Conservation (phyloP, 2,888 invertebrate species). For the Lepidocyrtinus sp. region DNA sequence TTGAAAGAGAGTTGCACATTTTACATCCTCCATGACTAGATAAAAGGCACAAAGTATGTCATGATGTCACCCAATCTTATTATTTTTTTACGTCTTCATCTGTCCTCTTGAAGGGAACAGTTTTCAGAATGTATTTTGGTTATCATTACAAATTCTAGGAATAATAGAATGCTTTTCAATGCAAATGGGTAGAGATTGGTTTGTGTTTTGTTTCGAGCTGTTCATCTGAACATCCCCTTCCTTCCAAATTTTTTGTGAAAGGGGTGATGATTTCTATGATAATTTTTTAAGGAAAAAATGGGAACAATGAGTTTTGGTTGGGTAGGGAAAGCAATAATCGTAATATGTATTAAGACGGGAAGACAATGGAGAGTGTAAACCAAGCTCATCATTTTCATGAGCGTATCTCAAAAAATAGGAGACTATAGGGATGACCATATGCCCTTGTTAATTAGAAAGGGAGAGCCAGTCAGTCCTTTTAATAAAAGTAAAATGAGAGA, state of each 20-base stretch:
- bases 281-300: background rate
- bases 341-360: slow-evolving; percentile 11
- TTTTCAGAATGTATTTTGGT: background rate
- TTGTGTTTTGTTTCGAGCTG: background rate
- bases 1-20: background rate
- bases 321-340: slow-evolving; percentile 2
- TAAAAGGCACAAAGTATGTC: too few relatives aligned
- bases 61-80: slow-evolving; percentile 12
- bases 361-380: slow-evolving; percentile 27
- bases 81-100: background rate
- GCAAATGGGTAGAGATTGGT: background rate
- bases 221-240: background rate
- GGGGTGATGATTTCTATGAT: background rate
- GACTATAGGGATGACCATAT: slow-evolving; percentile 23
- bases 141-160: background rate
- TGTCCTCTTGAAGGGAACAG: background rate
- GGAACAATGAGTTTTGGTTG: background rate
- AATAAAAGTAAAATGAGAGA: background rate
- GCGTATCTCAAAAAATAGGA: background rate
- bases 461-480: slow-evolving; percentile 8
- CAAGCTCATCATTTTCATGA: slow-evolving; percentile 19
- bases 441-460: background rate
- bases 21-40: slow-evolving; percentile 20
- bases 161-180: background rate
- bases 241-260: background rate